Evolutionary conservation across 1,140 invertebrate species (phyloP).

Genomic region (Drosophila persimilis): DNA sequence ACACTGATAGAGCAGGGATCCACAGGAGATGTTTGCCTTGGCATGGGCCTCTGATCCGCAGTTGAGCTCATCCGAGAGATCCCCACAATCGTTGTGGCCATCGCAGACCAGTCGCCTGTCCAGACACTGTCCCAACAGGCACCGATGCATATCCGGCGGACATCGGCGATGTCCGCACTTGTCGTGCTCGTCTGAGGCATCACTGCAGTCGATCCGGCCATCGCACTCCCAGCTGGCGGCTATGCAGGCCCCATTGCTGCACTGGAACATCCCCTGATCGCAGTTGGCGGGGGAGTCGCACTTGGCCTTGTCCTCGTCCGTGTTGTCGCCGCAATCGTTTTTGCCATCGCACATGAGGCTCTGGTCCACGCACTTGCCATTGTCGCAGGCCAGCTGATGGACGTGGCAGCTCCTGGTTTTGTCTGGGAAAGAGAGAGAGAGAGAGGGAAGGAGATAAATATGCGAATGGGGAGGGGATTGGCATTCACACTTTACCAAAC

Average conservation of each 20-base stretch:
- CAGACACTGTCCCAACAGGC: slow-evolving; percentile 84
- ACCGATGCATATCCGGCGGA: slow-evolving; percentile 80
- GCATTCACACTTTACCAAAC: slow-evolving; percentile 61
- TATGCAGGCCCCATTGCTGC: slow-evolving; percentile 88
- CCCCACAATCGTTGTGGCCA: slow-evolving; percentile 84
- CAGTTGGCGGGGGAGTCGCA: slow-evolving; percentile 84
- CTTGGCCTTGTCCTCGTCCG: slow-evolving; percentile 88
- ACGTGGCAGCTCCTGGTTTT: slow-evolving; percentile 81
- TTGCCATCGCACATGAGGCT: slow-evolving; percentile 86
- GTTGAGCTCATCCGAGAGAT: slow-evolving; percentile 84
- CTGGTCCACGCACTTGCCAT: slow-evolving; percentile 88
- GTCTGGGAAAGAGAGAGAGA: slow-evolving; percentile 33
- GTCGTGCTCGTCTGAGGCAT: slow-evolving; percentile 88
- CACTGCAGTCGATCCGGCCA: slow-evolving; percentile 87
- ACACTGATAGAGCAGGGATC: slow-evolving; percentile 84
- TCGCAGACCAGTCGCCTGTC: slow-evolving; percentile 83
- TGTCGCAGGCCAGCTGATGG: slow-evolving; percentile 93
- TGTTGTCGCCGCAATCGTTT: slow-evolving; percentile 87
- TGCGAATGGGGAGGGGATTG: background rate
- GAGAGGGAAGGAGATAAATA: background rate
- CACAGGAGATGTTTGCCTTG: slow-evolving; percentile 47
- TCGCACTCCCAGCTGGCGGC: slow-evolving; percentile 90
- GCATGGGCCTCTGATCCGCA: slow-evolving; percentile 50
- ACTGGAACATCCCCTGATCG: slow-evolving; percentile 82
- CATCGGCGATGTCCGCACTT: slow-evolving; percentile 84